phyloP scores from a whole-genome alignment of 2,888 invertebrate species.

The Cephus runcator region DNA sequence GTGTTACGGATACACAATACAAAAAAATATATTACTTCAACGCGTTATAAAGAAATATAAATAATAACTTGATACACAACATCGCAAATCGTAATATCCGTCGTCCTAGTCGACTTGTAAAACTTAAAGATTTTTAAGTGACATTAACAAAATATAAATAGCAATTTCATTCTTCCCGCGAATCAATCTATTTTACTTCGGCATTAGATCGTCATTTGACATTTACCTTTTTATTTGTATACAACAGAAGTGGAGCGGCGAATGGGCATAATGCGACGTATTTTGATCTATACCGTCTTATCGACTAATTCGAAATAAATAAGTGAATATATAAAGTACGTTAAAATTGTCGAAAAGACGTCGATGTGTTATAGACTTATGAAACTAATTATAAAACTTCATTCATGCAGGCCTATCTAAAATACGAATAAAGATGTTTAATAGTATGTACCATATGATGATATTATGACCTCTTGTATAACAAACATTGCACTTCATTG shows the following conservation, averaged over 20 bases:
- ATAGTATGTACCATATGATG: background rate
- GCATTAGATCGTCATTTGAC: background rate
- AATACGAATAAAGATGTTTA: background rate
- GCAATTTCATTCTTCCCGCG: background rate
- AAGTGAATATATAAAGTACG: background rate
- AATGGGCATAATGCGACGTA: background rate
- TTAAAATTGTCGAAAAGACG: background rate
- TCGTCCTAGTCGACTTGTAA: background rate
- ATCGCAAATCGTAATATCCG: background rate
- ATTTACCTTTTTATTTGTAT: background rate
- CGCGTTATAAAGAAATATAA: conserved; percentile 8
- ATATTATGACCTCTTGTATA: background rate
- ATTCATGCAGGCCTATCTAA: background rate
- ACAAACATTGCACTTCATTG: background rate
- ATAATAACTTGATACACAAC: background rate
- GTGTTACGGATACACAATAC: background rate
- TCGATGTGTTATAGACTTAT: background rate
- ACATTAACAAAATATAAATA: background rate
- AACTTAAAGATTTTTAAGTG: background rate
- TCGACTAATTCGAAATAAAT: background rate
- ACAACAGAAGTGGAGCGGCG: background rate
- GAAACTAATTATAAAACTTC: background rate
- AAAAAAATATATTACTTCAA: conserved; percentile 16
- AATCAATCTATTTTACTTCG: background rate
- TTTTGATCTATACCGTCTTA: background rate